These are phyloP conservation scores for Neotoma lepida DNA, from an alignment of 2,113 vertebrate species.

Conservation along the genomic window DNA sequence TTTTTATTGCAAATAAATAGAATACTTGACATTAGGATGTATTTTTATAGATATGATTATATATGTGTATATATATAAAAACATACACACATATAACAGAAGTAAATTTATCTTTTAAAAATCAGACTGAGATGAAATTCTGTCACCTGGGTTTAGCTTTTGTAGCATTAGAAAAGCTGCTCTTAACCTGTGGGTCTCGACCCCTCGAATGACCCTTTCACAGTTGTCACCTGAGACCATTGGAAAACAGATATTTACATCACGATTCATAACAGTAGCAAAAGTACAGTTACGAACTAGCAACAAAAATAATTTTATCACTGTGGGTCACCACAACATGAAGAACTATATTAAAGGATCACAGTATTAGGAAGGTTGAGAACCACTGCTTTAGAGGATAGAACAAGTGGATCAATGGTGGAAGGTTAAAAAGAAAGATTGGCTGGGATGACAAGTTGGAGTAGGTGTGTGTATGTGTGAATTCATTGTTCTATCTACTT, in stretches of 20 bases:
- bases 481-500: not conserved
- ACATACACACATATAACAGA: not conserved
- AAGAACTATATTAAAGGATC: too few species aligned
- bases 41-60: not conserved
- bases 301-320: not conserved
- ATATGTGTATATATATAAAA: not conserved
- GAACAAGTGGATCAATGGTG: not conserved
- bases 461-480: not conserved
- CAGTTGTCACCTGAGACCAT: not conserved
- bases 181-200: not conserved
- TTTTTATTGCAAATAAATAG: constrained; percentile 16
- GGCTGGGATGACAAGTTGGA: not conserved
- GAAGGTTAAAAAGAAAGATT: not conserved
- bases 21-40: constrained; percentile 2
- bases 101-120: not conserved
- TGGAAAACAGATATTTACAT: not conserved
- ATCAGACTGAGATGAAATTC: not conserved
- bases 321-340: too few species aligned
- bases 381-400: not conserved
- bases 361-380: too few species aligned
- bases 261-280: not conserved
- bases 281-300: not conserved
- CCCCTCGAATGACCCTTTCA: not conserved
- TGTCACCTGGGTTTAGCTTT: not conserved
- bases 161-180: not conserved